A percentile compares a stretch with the other conserved stretches of the same genome.
Conservation (phyloP, 1,140 invertebrate species). For the Archivesica marissinica region DNA sequence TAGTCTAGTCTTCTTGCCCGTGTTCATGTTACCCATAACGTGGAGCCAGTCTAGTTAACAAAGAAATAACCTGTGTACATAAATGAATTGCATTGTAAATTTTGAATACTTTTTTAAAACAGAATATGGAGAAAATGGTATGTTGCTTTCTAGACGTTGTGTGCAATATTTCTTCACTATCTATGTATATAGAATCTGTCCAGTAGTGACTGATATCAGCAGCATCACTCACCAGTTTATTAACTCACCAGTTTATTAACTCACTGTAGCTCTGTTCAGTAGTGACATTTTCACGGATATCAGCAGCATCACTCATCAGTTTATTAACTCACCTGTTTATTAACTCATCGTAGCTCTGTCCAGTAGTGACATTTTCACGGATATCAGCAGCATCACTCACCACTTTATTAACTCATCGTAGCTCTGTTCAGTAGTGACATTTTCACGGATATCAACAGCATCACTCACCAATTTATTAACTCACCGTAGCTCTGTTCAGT, state of each 20-base stretch:
- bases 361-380: not conserved
- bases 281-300: no score
- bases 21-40: no score
- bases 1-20: no score
- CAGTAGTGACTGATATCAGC: no score
- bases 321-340: not conserved
- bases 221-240: no score
- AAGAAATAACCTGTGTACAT: not conserved
- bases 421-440: not conserved
- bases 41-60: not conserved
- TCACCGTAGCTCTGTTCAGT: no score
- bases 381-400: not conserved
- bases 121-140: conserved; percentile 15
- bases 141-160: conserved; percentile 6
- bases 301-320: not conserved
- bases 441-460: not conserved
- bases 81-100: not conserved
- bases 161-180: conserved; percentile 2
- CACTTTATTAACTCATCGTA: not conserved
- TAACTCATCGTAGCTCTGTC: not conserved
- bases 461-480: no score
- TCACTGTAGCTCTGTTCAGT: no score
- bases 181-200: no score
- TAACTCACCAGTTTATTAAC: no score
- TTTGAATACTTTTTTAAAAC: conserved; percentile 8